phyloP scores from a whole-genome alignment of 2,888 invertebrate species.

The Mellilla xanthometata region DNA sequence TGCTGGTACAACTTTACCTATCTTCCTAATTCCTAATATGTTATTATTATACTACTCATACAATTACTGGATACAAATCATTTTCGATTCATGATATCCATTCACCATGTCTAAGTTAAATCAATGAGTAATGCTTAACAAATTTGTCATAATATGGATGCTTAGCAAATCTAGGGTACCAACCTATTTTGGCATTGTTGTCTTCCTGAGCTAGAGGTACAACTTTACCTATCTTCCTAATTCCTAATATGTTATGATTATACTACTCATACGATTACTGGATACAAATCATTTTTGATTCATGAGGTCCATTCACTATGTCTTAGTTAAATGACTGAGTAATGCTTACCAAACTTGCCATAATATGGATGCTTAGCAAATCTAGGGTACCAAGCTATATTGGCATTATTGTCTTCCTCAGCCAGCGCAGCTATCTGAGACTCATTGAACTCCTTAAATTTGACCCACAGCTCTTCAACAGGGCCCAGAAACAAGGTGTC shows the following conservation, averaged over 20 bases:
- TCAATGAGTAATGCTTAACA: slow-evolving; percentile 82
- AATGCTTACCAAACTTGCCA: slow-evolving; percentile 87
- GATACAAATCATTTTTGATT: not conserved
- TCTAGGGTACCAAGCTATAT: slow-evolving; percentile 97
- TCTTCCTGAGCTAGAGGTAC: slow-evolving; percentile 93
- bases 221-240: no score
- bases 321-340: no score
- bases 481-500: slow-evolving; percentile 95
- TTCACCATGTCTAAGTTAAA: no score
- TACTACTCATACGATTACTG: no score
- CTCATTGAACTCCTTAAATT: slow-evolving; percentile 90
- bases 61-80: not conserved
- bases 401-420: slow-evolving; percentile 95
- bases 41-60: no score
- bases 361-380: slow-evolving; percentile 98
- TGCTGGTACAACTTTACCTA: no score
- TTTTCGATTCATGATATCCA: no score
- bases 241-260: no score
- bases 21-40: no score
- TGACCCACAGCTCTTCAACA: slow-evolving; percentile 91
- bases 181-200: slow-evolving; percentile 95
- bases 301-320: no score
- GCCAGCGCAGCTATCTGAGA: slow-evolving; percentile 94
- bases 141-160: slow-evolving; percentile 96
- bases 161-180: slow-evolving; percentile 97